Conservation (phyloP, 2,113 vertebrate genomes). For the Tachuris rubrigastra region DNA sequence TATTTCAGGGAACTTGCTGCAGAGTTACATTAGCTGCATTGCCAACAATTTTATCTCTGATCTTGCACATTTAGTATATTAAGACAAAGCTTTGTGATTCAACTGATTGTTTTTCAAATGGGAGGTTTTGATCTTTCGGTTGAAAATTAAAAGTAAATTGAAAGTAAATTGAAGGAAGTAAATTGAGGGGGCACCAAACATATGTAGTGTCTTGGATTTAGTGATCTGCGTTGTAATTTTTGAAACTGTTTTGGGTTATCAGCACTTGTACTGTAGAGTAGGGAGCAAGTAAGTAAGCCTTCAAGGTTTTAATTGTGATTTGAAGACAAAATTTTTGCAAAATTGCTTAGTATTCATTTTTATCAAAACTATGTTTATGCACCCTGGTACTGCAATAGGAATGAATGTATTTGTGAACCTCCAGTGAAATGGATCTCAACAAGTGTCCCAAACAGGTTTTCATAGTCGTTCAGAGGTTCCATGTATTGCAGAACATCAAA, state of each 20-base stretch:
- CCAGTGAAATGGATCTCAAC: neutral
- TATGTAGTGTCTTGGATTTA: neutral
- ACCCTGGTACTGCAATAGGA: neutral
- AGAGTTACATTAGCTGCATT: neutral
- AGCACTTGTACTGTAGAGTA: neutral
- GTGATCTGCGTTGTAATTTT: neutral
- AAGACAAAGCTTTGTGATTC: constrained; percentile 27
- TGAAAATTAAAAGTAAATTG: constrained; percentile 50
- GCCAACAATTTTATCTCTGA: constrained; percentile 45
- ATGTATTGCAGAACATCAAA: neutral
- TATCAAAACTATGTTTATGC: neutral
- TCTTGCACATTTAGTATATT: constrained; percentile 35
- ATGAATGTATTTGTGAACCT: neutral
- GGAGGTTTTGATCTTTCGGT: constrained; percentile 23
- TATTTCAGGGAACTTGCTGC: neutral
- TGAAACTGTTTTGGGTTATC: neutral
- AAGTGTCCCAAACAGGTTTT: neutral
- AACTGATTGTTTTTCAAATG: constrained; percentile 46
- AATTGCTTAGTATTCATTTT: neutral
- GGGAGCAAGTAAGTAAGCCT: neutral
- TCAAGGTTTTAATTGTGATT: neutral
- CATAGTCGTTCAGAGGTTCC: neutral
- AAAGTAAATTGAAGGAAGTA: constrained; percentile 32
- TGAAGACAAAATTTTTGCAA: neutral
- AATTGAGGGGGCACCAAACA: constrained; percentile 2